Evolutionary conservation across 2,113 vertebrate species (phyloP), one percentile per base, ranked within the genome.

Genomic region (Rhabdornis inornatus): DNA sequence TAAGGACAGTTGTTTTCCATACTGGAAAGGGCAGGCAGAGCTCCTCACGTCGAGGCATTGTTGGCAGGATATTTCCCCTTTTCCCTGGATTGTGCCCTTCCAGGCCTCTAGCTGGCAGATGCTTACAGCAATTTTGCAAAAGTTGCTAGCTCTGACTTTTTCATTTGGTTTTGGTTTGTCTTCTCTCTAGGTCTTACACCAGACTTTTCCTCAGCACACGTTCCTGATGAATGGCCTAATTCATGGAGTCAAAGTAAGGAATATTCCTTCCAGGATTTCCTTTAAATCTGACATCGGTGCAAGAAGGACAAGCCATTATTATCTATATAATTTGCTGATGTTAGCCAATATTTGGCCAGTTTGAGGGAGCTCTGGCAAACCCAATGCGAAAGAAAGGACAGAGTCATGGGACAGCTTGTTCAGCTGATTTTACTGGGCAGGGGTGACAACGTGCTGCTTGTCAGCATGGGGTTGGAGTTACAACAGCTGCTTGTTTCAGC

Each of bases 141-240:
- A 70, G 23, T 39, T 65, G 24, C 56, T 56, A 92, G 20, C 68
- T 91, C 27, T 70, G n/a, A 0, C 11, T 30, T 68, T 76, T n/a
- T 20, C 7, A 23, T 37, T 76, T 52, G 33, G 4, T 25, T 65
- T 88, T 72, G 12, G 2, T 22, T 55, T 56, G 14, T 9, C 23
- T 63, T 19, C 52, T 81, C 20, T 92, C 20, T 93, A 99, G 98
- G 99, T 99, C 42, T 98, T 99, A 89, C 98, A 98, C 92, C 98
- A 99, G 96, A 99, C 99, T 79, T 99, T 99, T 92, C 99, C 99
- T 71, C 98, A 99, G 86, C 99, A 99, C 91, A 99, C 99, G 7
- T 99, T 99, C 98, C 97, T 99, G 97, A 99, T 99, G 99, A 99
- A 99, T 74, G 99, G 99, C 72, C 98, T 99, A 24, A 99, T 99